Percentiles rank a stretch among this genome's conserved stretches.
Evolutionary conservation across 2,888 invertebrate genomes (phyloP).

Genomic region (Ormyrus pomaceus): DNA sequence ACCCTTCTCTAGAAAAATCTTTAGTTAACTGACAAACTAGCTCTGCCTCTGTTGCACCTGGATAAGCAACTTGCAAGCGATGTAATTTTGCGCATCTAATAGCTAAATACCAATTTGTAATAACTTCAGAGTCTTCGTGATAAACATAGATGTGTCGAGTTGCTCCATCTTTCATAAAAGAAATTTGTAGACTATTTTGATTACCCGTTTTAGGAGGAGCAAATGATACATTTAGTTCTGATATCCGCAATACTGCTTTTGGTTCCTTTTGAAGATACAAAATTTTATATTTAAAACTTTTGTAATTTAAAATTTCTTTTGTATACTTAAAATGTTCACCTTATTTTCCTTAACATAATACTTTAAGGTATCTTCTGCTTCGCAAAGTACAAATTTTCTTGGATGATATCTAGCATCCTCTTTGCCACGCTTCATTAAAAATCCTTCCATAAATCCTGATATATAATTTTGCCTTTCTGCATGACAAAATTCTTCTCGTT

Average conservation of each 20-base stretch:
- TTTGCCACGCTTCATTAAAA: constrained; percentile 92
- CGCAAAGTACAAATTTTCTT: constrained; percentile 88
- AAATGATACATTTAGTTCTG: constrained; percentile 90
- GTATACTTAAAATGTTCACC: constrained; percentile 57
- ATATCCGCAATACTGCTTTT: constrained; percentile 87
- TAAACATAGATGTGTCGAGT: constrained; percentile 93
- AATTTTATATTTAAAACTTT: constrained; percentile 7
- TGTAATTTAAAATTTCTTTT: neutral
- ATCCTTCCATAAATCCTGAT: constrained; percentile 89
- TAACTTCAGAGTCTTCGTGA: constrained; percentile 90
- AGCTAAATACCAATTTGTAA: constrained; percentile 90
- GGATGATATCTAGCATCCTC: constrained; percentile 90
- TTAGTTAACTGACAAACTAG: constrained; percentile 84
- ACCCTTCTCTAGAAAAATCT: constrained; percentile 92
- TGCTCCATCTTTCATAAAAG: constrained; percentile 89
- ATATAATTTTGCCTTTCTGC: constrained; percentile 88
- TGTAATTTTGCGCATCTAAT: constrained; percentile 91
- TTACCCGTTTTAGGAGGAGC: constrained; percentile 88
- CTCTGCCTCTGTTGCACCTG: constrained; percentile 84
- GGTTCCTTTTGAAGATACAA: constrained; percentile 80
- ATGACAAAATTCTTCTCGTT: constrained; percentile 90
- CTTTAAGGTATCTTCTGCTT: constrained; percentile 87
- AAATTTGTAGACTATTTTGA: constrained; percentile 89
- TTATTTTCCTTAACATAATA: constrained; percentile 83
- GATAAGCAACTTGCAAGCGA: constrained; percentile 89